phyloP scores from a whole-genome alignment of 2,888 invertebrate genomes.

The Mongoloraphidia duomilia region DNA sequence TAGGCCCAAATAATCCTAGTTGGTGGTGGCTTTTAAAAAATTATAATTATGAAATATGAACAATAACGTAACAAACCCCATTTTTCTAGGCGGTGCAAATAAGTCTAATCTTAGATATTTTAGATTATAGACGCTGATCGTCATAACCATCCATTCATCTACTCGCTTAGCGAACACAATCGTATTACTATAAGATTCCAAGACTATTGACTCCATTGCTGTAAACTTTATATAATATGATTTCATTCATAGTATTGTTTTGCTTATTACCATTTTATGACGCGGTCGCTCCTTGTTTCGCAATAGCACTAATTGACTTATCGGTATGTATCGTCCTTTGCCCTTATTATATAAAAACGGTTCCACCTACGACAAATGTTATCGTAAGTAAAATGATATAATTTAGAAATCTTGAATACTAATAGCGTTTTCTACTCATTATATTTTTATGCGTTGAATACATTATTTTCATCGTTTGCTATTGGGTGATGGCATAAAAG shows the following conservation, averaged over 20 bases:
- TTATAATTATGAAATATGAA: no score
- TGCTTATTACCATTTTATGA: slow-evolving; percentile 51
- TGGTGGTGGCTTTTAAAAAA: no score
- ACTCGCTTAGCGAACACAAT: no score
- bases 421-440: neutral
- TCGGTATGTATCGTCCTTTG: slow-evolving; percentile 77
- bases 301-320: slow-evolving; percentile 73
- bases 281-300: slow-evolving; percentile 74
- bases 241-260: neutral
- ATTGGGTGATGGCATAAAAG: no score
- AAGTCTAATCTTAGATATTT: no score
- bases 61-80: no score
- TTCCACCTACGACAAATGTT: slow-evolving; percentile 39
- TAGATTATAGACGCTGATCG: no score
- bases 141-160: no score
- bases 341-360: slow-evolving; percentile 91
- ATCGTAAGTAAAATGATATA: neutral
- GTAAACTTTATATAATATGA: neutral
- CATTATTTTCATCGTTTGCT: no score
- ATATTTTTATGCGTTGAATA: neutral
- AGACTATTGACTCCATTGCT: neutral
- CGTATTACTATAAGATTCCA: neutral
- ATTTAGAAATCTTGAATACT: neutral
- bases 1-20: no score
- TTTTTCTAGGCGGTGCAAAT: no score